Evolutionary conservation across 1,140 invertebrate genomes (phyloP).

Genomic region (Gryon sp.): DNA sequence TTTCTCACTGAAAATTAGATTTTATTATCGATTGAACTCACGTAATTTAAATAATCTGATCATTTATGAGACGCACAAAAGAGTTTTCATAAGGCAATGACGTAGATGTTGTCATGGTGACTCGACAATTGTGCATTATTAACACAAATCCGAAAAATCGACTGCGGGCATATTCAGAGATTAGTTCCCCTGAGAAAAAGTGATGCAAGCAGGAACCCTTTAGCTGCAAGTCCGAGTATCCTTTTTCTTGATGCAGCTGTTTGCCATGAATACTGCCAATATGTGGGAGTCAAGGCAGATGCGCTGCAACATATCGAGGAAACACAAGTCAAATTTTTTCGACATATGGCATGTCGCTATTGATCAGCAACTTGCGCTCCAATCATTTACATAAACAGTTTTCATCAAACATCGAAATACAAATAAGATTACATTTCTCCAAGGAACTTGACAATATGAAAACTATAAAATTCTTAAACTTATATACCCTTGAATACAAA

Average conservation of each 20-base stretch:
- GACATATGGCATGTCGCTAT: constrained; percentile 33
- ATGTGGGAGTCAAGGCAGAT: constrained; percentile 46
- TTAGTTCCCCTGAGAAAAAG: constrained; percentile 11
- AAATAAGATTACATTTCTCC: no score
- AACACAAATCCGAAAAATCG: constrained; percentile 30
- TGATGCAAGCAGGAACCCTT: constrained; percentile 32
- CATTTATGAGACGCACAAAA: not conserved
- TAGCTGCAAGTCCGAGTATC: constrained; percentile 7
- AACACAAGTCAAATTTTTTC: constrained; percentile 7
- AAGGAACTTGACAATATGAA: no score
- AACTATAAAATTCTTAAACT: no score
- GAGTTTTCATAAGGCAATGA: constrained; percentile 5
- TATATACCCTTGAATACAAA: no score
- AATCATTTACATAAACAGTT: not conserved
- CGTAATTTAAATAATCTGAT: no score
- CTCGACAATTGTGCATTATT: constrained; percentile 42
- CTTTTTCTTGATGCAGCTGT: constrained; percentile 27
- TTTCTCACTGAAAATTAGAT: no score
- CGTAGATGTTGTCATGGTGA: constrained; percentile 7
- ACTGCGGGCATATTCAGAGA: constrained; percentile 46
- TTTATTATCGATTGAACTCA: no score
- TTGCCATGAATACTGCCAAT: constrained; percentile 35
- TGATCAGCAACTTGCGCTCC: constrained; percentile 11
- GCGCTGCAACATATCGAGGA: constrained; percentile 27
- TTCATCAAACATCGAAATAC: no score